Conservation (phyloP, 2,113 vertebrate species). For the Chrysochloris asiatica region DNA sequence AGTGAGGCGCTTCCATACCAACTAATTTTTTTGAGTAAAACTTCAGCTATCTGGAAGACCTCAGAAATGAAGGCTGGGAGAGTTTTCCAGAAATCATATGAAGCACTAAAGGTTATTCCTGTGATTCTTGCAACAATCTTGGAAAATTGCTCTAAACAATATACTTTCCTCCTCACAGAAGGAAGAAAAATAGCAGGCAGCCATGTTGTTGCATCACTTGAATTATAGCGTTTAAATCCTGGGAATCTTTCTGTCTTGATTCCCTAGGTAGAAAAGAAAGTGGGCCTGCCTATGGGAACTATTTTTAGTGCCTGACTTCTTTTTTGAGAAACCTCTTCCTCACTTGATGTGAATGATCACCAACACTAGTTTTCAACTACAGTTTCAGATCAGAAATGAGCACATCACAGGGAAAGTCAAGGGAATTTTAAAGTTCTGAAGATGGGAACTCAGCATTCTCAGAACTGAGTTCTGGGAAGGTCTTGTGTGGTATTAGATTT, state of each 20-base stretch:
- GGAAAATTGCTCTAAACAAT: not conserved
- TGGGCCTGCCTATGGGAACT: not conserved
- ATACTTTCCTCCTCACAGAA: conserved; percentile 44
- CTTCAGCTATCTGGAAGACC: not conserved
- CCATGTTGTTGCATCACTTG: conserved; percentile 3
- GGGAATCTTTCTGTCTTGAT: conserved; percentile 41
- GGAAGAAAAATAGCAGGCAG: conserved; percentile 32
- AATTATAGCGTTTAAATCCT: conserved; percentile 47
- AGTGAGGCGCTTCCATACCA: not conserved
- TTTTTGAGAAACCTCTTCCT: conserved; percentile 34
- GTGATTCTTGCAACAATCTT: conserved; percentile 32
- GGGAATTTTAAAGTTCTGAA: conserved; percentile 30
- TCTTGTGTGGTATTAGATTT: not conserved
- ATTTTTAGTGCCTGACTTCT: conserved; percentile 52
- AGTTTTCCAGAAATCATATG: not conserved
- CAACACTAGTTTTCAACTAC: not conserved
- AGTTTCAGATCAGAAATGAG: conserved; percentile 43
- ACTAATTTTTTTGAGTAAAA: conserved; percentile 15
- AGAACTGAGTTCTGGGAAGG: conserved; percentile 8
- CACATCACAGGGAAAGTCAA: conserved; percentile 8
- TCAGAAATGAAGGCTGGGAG: conserved; percentile 4
- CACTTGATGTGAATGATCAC: conserved; percentile 47
- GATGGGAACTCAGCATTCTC: not conserved
- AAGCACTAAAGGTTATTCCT: not conserved
- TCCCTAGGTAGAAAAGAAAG: conserved; percentile 42